Evolutionary conservation across 2,888 invertebrate genomes (phyloP).

Genomic region (Andrena hattorfiana): DNA sequence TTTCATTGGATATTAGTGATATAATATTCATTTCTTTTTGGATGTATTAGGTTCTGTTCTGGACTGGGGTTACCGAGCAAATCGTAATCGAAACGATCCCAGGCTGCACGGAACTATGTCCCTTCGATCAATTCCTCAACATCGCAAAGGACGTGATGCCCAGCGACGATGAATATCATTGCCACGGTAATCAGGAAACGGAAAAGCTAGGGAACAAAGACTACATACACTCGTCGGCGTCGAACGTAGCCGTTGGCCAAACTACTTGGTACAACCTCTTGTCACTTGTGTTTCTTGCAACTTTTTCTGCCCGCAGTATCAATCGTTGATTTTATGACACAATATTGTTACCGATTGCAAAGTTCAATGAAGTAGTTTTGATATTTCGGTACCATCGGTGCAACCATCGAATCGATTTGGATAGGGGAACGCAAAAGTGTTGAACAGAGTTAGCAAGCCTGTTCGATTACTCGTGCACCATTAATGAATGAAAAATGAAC

Average conservation of each 20-base stretch:
- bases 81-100: conserved; percentile 81
- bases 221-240: conserved; percentile 39
- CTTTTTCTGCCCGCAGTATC: conserved; percentile 3
- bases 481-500: neutral
- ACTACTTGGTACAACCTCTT: conserved; percentile 25
- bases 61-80: conserved; percentile 81
- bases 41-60: conserved; percentile 80
- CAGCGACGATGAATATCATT: conserved; percentile 75
- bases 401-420: neutral
- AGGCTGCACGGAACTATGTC: conserved; percentile 81
- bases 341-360: conserved; percentile 4
- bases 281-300: conserved; percentile 9
- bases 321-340: conserved; percentile 7
- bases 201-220: neutral
- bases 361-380: neutral
- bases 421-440: neutral
- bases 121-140: conserved; percentile 80
- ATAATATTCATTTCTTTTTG: neutral
- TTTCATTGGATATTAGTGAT: too few relatives aligned
- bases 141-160: conserved; percentile 79
- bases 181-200: conserved; percentile 27
- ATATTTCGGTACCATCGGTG: neutral
- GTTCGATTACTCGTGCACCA: neutral
- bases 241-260: conserved; percentile 1
- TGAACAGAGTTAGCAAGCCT: neutral